phyloP scores from a whole-genome alignment of 1,140 invertebrate genomes.

The Nebria ingens region DNA sequence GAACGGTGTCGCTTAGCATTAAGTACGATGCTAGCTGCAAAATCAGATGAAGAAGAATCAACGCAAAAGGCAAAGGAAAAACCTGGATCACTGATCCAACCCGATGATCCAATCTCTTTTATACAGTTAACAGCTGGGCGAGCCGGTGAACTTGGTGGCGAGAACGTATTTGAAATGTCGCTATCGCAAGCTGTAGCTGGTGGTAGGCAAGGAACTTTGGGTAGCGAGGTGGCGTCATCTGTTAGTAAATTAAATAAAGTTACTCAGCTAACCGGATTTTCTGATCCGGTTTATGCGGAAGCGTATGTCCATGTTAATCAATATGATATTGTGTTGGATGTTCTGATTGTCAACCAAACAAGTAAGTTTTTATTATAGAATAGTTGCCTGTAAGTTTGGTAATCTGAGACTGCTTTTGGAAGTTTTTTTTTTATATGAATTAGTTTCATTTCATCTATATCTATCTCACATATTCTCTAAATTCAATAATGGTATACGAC shows the following conservation, averaged over 20 bases:
- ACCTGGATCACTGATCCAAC: conserved; percentile 59
- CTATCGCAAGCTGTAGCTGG: conserved; percentile 83
- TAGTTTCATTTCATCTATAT: too few species aligned
- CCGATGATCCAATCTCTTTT: conserved; percentile 82
- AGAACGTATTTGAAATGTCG: conserved; percentile 92
- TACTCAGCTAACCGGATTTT: conserved; percentile 98
- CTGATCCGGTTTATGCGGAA: conserved; percentile 98
- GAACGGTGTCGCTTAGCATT: conserved; percentile 70
- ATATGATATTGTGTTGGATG: conserved; percentile 96
- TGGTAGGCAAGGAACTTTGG: conserved; percentile 28
- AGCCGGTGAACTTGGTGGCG: conserved; percentile 60
- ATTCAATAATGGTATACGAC: too few species aligned
- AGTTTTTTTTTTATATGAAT: too few species aligned
- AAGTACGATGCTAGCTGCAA: conserved; percentile 74
- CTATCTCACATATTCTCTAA: too few species aligned
- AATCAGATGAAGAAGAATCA: conserved; percentile 58
- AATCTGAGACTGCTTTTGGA: too few species aligned
- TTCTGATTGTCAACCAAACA: conserved; percentile 97
- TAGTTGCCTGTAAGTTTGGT: too few species aligned
- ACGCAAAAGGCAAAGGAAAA: conserved; percentile 54
- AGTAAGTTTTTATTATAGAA: too few species aligned
- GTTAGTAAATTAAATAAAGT: conserved; percentile 72
- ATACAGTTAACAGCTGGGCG: conserved; percentile 66
- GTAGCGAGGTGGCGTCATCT: conserved; percentile 38
- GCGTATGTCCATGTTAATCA: conserved; percentile 99